These are phyloP conservation scores for Pseudocheirus occidentalis DNA, from an alignment of 2,797 vertebrate genomes.

Conservation along the genomic window DNA sequence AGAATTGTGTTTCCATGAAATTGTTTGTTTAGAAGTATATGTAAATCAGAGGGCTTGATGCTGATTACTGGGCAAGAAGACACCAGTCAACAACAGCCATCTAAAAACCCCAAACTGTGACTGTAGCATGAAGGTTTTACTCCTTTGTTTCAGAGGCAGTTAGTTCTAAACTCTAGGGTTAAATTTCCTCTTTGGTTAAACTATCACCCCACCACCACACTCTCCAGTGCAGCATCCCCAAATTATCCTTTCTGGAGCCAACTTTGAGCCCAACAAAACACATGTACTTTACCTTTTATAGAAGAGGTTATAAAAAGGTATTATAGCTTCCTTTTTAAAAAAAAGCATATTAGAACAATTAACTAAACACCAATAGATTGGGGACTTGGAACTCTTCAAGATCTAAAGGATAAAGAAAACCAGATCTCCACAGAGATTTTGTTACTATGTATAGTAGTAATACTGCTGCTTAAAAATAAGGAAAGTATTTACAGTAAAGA, in stretches of 20 bases:
- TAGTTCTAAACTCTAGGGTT: slow-evolving; percentile 1
- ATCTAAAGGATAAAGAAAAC: slow-evolving; percentile 73
- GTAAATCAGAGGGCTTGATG: neutral
- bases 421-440: slow-evolving; percentile 67
- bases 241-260: neutral
- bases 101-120: neutral
- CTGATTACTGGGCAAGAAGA: neutral
- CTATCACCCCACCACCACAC: neutral
- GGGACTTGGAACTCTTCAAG: slow-evolving; percentile 66
- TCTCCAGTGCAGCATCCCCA: slow-evolving; percentile 20
- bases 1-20: slow-evolving; percentile 20
- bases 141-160: neutral
- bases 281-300: neutral
- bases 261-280: slow-evolving; percentile 34
- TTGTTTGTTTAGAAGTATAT: neutral
- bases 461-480: slow-evolving; percentile 60
- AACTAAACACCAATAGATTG: slow-evolving; percentile 66
- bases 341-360: slow-evolving; percentile 68
- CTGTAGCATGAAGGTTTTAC: neutral
- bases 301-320: slow-evolving; percentile 31
- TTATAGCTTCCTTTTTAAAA: neutral
- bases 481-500: slow-evolving; percentile 74
- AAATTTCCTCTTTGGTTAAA: slow-evolving; percentile 14
- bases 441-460: slow-evolving; percentile 60
- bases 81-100: neutral